phyloP scores from a whole-genome alignment of 2,888 invertebrate genomes.

The Galerucella calmariensis region DNA sequence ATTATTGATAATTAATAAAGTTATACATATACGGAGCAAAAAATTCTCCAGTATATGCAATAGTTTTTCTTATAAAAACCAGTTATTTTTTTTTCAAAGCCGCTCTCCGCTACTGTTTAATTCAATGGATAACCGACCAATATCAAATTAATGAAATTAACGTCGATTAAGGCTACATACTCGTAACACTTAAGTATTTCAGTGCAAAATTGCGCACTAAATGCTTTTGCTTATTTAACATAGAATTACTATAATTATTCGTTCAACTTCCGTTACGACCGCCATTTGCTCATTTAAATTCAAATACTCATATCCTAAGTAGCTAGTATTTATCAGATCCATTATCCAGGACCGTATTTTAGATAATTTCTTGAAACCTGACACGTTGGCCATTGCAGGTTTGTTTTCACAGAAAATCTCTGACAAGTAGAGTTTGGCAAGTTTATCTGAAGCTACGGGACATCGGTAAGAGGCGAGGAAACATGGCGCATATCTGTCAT shows the following conservation, averaged over 20 bases:
- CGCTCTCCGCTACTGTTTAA: not conserved
- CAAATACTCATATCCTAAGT: constrained; percentile 12
- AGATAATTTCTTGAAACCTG: not conserved
- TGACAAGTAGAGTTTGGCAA: too few relatives aligned
- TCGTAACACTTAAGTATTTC: constrained; percentile 16
- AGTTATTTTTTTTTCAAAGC: too few relatives aligned
- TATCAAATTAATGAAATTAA: constrained; percentile 1
- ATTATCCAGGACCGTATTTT: not conserved
- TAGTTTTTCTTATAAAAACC: not conserved
- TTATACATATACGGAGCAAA: too few relatives aligned
- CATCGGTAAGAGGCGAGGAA: too few relatives aligned
- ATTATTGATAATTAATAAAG: too few relatives aligned
- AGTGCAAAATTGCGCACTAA: constrained; percentile 16
- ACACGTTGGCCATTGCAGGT: too few relatives aligned
- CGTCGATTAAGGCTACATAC: not conserved
- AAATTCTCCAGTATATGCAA: too few relatives aligned
- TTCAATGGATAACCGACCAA: not conserved
- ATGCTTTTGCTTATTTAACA: constrained; percentile 2
- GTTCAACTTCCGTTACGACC: constrained; percentile 10
- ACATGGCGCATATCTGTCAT: too few relatives aligned
- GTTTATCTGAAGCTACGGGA: too few relatives aligned
- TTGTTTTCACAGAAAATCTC: too few relatives aligned
- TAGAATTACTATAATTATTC: constrained; percentile 22
- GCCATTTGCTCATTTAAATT: constrained; percentile 15
- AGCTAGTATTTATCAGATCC: constrained; percentile 7